Evolutionary conservation across 2,888 invertebrate genomes (phyloP), one percentile per base, ranked within the genome.

Genomic region (Leucoma salicis): DNA sequence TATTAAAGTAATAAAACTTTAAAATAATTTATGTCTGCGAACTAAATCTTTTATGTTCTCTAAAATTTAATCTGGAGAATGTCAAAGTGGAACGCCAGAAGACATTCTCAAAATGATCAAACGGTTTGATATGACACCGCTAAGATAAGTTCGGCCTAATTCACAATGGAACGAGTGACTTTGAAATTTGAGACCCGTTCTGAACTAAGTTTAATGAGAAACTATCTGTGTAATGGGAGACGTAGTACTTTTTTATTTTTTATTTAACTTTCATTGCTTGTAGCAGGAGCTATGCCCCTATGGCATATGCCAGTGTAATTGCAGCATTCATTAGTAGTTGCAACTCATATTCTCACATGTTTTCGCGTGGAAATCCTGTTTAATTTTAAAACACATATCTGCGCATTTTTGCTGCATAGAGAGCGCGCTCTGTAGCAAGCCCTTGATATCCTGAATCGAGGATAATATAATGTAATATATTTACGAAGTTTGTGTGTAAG

Each of bases 281-380:
- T 25, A 14, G 36, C 36, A 31, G 36, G 36, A 47, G 42, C 46
- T 48, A n/a, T 53, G 53, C 43, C 46, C 53, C 49, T 58, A 48
- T 67, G 63, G 66, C 58, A 57, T 68, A 62, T 63, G 63, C 50
- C 45, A 43, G 60, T 70, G 66, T 72, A 68, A 78, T 75, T 67
- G 69, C 54, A 66, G 68, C 55, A 67, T 74, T 70, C 70, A 74
- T 77, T 75, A 74, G 64, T 66, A 63, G 64, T 58, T 61, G 63
- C 57, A 58, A 70, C 63, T 70, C 66, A 71, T 73, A 71, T 71
- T 72, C 63, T 49, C 68, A 53, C 68, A 53, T 56, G 57, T 70
- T 71, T 57, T 49, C 48, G 43, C 15, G 51, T 42, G 53, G 50
- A 55, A 59, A 63, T 62, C 46, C 32, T 46, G 47, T 53, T 54